Base-by-base conservation (phyloP, 2,113 vertebrate species). In the Pimephales promelas region DNA sequence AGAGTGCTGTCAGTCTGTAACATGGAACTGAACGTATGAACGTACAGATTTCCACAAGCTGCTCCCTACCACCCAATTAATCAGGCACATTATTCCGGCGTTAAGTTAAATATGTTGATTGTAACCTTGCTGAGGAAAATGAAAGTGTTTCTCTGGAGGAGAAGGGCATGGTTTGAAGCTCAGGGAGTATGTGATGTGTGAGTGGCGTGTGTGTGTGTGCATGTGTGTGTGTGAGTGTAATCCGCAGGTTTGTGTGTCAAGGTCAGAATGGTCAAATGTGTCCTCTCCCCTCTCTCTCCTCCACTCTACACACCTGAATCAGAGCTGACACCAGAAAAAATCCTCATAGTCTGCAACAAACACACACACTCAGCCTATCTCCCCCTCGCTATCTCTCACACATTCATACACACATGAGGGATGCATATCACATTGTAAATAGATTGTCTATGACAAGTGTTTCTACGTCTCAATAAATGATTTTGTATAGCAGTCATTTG, bases 91-190 rank as follows among this genome's bases (percentile, higher is more conserved):
- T 79, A 82, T 77, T 78, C 61, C 2, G 62, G 40, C 16, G 57
- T 61, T 34, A 52, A 77, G 80, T 56, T 56, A 73, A 24, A 52
- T 80, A 75, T 43, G 77, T 54, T 75, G 75, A 45, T 47, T 77
- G 22, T 49, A 84, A 71, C 76, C 57, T 85, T 88, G 83, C 80
- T 66, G 77, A 86, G 86, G 86, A 88, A 75, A 86, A 92, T 90
- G 84, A 91, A 87, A 87, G 73, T 22, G 57, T 79, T 84, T 85
- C 76, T 61, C 24, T 82, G 47, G 52, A 66, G 85, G 81, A 24
- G 59, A 64, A 79, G 77, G 77, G 26, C 77, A 62, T 28, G 36
- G 77, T 64, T 26, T 28, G 61, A 56, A 76, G 77, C 40, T 54
- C 57, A 70, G 66, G 59, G 66, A 57, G 66, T 73, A 66, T 85